These are phyloP conservation scores for Malurus cyaneus DNA, from an alignment of 2,113 vertebrate genomes.

Conservation along the genomic window DNA sequence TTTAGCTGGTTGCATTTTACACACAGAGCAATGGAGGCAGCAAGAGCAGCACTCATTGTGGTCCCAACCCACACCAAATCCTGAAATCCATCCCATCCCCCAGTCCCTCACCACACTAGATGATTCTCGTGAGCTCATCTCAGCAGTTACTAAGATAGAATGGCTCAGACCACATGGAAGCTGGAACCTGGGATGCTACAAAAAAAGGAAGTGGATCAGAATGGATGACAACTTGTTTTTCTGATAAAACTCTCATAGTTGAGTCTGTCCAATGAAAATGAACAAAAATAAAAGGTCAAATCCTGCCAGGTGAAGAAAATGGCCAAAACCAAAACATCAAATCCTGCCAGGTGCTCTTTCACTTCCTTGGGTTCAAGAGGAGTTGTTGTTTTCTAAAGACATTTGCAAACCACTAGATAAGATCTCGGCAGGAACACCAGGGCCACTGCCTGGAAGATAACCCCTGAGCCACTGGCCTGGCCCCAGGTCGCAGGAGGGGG, in stretches of 20 bases:
- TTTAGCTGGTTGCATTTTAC: not conserved
- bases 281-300: not conserved
- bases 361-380: slow-evolving; percentile 8
- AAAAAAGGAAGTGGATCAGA: not conserved
- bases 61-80: not conserved
- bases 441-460: not conserved
- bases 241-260: not conserved
- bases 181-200: not conserved
- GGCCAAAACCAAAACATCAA: not conserved
- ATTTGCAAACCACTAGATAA: slow-evolving; percentile 10
- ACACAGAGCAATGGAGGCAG: not conserved
- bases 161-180: rapidly evolving
- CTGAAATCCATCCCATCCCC: not conserved
- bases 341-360: slow-evolving; percentile 42
- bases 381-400: slow-evolving; percentile 10
- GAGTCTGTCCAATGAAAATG: not conserved
- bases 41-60: not conserved
- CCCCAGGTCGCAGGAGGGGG: not conserved
- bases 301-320: slow-evolving; percentile 7
- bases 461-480: not conserved
- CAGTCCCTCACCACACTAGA: not conserved
- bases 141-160: rapidly evolving
- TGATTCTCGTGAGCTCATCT: not conserved
- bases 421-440: rapidly evolving
- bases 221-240: not conserved